phyloP scores from a whole-genome alignment of 2,113 vertebrate genomes.

The Cairina moschata region DNA sequence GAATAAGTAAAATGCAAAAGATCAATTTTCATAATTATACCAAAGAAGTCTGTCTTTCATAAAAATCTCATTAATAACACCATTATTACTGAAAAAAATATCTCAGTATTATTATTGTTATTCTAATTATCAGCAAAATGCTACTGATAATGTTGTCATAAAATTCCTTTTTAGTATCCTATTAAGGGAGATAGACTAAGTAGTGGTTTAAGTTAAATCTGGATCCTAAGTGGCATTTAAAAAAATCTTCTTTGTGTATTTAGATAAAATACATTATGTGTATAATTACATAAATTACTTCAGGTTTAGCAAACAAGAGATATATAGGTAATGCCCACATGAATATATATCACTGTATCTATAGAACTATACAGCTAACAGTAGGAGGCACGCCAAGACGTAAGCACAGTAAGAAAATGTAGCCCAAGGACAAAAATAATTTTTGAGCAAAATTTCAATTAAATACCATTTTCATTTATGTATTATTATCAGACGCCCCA shows the following conservation, averaged over 20 bases:
- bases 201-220: constrained; percentile 83
- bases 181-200: constrained; percentile 83
- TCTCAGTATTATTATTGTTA: constrained; percentile 87
- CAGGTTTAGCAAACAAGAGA: constrained; percentile 75
- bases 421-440: neutral
- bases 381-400: neutral
- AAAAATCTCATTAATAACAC: constrained; percentile 90
- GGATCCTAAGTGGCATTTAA: constrained; percentile 77
- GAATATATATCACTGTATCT: neutral
- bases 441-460: neutral
- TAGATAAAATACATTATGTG: constrained; percentile 78
- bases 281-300: constrained; percentile 76
- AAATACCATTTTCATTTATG: neutral
- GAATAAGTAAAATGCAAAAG: constrained; percentile 89
- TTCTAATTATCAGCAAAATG: constrained; percentile 88
- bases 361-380: neutral
- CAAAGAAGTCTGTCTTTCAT: constrained; percentile 87
- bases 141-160: constrained; percentile 87
- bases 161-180: constrained; percentile 82
- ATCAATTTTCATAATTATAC: constrained; percentile 91
- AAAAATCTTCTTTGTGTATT: constrained; percentile 77
- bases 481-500: neutral
- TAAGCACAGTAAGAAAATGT: neutral
- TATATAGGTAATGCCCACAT: neutral
- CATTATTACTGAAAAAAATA: constrained; percentile 87